Evolutionary conservation across 2,888 invertebrate species (phyloP).

Genomic region (Mythimna albipuncta): DNA sequence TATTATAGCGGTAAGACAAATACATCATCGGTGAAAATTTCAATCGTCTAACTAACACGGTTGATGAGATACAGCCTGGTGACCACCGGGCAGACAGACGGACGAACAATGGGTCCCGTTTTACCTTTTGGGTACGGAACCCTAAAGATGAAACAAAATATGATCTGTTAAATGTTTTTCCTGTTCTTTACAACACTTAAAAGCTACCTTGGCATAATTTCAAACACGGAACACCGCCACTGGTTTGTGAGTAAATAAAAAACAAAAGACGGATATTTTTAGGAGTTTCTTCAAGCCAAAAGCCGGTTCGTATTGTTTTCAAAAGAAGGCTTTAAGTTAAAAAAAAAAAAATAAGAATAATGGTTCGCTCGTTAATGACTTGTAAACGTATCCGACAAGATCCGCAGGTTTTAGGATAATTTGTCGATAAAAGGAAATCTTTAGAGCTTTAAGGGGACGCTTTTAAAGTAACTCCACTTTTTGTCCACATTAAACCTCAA

Average conservation of each 20-base stretch:
- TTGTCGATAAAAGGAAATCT: constrained; percentile 42
- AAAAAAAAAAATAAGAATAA: constrained; percentile 25
- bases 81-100: no score
- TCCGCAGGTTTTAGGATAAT: constrained; percentile 39
- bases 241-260: constrained; percentile 16
- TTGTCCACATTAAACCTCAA: no score
- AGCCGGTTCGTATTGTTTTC: constrained; percentile 16
- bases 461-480: neutral
- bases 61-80: no score
- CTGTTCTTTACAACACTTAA: neutral
- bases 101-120: no score
- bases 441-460: neutral
- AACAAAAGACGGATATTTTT: neutral
- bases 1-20: no score
- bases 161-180: neutral
- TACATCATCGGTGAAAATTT: no score
- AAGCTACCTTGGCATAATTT: neutral
- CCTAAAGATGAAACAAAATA: neutral
- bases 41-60: no score
- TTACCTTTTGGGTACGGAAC: neutral
- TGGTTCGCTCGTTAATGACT: constrained; percentile 38
- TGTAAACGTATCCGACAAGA: constrained; percentile 42
- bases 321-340: constrained; percentile 18
- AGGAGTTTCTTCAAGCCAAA: neutral
- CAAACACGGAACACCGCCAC: constrained; percentile 15